These are phyloP conservation scores for Cromileptes altivelis DNA, from an alignment of 2,113 vertebrate species.

Conservation along the genomic window DNA sequence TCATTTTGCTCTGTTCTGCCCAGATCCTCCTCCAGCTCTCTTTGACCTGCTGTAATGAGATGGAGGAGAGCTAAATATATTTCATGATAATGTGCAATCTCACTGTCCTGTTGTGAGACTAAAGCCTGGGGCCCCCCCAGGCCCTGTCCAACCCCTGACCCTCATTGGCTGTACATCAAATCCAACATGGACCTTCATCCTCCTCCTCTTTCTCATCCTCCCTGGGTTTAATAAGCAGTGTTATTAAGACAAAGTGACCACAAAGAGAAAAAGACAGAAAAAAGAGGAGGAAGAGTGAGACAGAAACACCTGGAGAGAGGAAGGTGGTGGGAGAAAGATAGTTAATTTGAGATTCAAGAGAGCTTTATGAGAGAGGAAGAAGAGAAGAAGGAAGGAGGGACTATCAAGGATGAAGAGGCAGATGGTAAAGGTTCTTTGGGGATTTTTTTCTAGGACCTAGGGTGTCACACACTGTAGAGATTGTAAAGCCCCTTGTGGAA, in stretches of 20 bases:
- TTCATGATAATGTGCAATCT: constrained; percentile 58
- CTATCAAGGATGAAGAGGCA: no score
- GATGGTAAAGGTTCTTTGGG: no score
- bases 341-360: neutral
- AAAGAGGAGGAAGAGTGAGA: neutral
- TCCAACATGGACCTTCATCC: constrained; percentile 38
- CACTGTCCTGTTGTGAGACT: constrained; percentile 48
- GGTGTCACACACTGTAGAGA: neutral
- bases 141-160: constrained; percentile 12
- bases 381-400: neutral
- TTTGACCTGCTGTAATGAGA: constrained; percentile 68
- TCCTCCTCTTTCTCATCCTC: neutral
- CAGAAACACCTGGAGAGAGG: neutral
- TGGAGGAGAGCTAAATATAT: constrained; percentile 52
- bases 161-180: constrained; percentile 45
- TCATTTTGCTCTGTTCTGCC: constrained; percentile 31
- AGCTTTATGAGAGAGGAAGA: neutral
- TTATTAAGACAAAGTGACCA: constrained; percentile 22
- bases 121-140: neutral
- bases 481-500: neutral
- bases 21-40: constrained; percentile 55
- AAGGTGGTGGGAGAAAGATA: neutral
- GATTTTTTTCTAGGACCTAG: neutral
- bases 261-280: neutral
- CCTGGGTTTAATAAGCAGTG: neutral